A percentile compares a stretch with the other conserved stretches of the same genome.
Evolutionary conservation across 2,888 invertebrate genomes (phyloP).

Genomic region (Drosophila rellima): DNA sequence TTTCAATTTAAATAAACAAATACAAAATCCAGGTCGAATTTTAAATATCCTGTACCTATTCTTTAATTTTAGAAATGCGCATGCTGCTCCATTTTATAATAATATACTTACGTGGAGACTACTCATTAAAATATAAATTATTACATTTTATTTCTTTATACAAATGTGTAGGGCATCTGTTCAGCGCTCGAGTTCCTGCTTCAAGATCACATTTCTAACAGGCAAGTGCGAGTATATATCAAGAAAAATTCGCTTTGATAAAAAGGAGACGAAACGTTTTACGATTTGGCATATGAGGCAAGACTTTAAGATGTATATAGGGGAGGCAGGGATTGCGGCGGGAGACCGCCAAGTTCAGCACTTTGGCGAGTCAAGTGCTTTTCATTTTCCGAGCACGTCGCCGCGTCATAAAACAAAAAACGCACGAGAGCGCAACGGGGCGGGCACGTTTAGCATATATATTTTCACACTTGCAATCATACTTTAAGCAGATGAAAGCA

Average conservation of each 20-base stretch:
- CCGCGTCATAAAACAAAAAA: slow-evolving; percentile 79
- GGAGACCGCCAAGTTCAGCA: slow-evolving; percentile 75
- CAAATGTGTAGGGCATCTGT: slow-evolving; percentile 33
- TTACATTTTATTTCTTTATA: background rate
- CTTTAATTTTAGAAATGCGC: too few relatives aligned
- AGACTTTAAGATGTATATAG: slow-evolving; percentile 2
- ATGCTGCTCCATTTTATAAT: too few relatives aligned
- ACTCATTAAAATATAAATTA: too few relatives aligned
- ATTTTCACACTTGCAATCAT: slow-evolving; percentile 82
- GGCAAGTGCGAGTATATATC: slow-evolving; percentile 20
- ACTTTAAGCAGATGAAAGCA: slow-evolving; percentile 72
- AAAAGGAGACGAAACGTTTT: slow-evolving; percentile 68
- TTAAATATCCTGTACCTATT: too few relatives aligned
- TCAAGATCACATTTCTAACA: slow-evolving; percentile 19
- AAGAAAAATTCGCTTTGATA: slow-evolving; percentile 37
- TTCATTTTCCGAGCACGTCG: slow-evolving; percentile 80
- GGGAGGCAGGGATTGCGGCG: slow-evolving; percentile 6
- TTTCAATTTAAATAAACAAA: background rate
- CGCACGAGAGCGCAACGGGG: slow-evolving; percentile 67
- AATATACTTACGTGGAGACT: background rate
- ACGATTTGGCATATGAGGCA: slow-evolving; percentile 76
- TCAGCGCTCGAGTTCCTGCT: slow-evolving; percentile 15
- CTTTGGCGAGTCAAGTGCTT: slow-evolving; percentile 80
- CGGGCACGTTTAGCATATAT: slow-evolving; percentile 79
- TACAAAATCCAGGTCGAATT: too few relatives aligned